Evolutionary conservation across 2,888 invertebrate genomes (phyloP).

Genomic region (Mamestra brassicae): DNA sequence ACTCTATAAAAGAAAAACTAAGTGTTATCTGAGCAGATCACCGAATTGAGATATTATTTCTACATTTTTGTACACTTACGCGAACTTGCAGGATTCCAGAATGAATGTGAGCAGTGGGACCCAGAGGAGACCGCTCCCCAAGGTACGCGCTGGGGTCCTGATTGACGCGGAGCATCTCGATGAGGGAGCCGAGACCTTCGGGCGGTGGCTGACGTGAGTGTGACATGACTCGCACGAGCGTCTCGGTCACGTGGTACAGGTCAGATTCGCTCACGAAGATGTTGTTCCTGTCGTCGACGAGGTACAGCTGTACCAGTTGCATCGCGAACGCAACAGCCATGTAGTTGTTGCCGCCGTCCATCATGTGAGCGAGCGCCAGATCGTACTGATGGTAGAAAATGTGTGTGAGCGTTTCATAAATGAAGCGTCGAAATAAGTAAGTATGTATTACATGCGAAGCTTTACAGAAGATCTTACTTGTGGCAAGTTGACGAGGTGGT

Average conservation of each 20-base stretch:
- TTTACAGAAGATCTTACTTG: conserved; percentile 82
- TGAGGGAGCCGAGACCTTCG: conserved; percentile 95
- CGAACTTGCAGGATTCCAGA: conserved; percentile 96
- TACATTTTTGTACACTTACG: conserved; percentile 85
- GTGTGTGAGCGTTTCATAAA: neutral
- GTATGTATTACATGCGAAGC: neutral
- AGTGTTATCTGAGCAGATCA: neutral
- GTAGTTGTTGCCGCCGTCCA: conserved; percentile 96
- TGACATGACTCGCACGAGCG: conserved; percentile 94
- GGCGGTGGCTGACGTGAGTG: conserved; percentile 95
- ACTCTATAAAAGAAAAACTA: neutral
- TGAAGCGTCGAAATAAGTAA: neutral
- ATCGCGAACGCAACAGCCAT: conserved; percentile 97
- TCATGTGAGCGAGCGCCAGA: conserved; percentile 94
- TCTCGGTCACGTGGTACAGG: conserved; percentile 96
- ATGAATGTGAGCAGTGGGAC: conserved; percentile 97
- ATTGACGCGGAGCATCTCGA: conserved; percentile 95
- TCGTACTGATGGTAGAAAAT: conserved; percentile 92
- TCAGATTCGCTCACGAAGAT: conserved; percentile 95
- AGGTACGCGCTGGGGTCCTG: conserved; percentile 94
- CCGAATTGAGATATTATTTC: neutral
- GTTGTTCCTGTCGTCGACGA: conserved; percentile 95
- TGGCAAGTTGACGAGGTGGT: conserved; percentile 95
- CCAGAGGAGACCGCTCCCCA: conserved; percentile 94
- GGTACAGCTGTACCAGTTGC: conserved; percentile 96